A percentile compares a stretch with the other conserved stretches of the same genome.
phyloP scores from a whole-genome alignment of 2,113 vertebrate genomes.

The Brachypodius melanocephalos region DNA sequence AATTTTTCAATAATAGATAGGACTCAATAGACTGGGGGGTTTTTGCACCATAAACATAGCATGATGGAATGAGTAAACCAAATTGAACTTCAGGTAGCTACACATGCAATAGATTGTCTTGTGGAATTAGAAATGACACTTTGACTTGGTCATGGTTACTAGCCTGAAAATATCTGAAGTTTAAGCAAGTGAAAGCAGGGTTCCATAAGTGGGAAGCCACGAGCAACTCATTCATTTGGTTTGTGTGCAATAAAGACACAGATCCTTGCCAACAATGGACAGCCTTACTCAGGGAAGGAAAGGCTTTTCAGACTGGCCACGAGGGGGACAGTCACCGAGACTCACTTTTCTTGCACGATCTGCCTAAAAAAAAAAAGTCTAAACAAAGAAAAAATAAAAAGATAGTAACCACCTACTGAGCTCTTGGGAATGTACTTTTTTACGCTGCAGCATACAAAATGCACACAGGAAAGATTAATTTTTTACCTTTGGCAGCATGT shows the following conservation, averaged over 20 bases:
- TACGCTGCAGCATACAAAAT: background rate
- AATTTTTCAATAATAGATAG: background rate
- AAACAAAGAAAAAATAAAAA: constrained; percentile 16
- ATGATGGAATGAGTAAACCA: background rate
- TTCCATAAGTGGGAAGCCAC: background rate
- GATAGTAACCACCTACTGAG: background rate
- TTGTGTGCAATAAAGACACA: background rate
- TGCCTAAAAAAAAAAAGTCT: background rate
- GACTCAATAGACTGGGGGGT: background rate
- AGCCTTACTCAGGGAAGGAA: background rate
- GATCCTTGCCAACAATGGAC: background rate
- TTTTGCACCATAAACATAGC: background rate
- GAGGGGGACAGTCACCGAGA: background rate
- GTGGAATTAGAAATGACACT: background rate
- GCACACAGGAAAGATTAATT: background rate
- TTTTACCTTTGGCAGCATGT: background rate
- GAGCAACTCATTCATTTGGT: background rate
- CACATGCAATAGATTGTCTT: rapidly evolving
- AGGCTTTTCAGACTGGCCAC: background rate
- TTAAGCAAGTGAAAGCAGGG: background rate
- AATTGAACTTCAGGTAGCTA: background rate
- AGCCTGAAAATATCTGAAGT: background rate
- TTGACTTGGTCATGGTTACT: background rate
- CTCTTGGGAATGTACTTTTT: background rate
- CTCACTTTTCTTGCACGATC: rapidly evolving